Base-by-base conservation (phyloP, 1,140 invertebrate genomes). In the Drosophila biarmipes region DNA sequence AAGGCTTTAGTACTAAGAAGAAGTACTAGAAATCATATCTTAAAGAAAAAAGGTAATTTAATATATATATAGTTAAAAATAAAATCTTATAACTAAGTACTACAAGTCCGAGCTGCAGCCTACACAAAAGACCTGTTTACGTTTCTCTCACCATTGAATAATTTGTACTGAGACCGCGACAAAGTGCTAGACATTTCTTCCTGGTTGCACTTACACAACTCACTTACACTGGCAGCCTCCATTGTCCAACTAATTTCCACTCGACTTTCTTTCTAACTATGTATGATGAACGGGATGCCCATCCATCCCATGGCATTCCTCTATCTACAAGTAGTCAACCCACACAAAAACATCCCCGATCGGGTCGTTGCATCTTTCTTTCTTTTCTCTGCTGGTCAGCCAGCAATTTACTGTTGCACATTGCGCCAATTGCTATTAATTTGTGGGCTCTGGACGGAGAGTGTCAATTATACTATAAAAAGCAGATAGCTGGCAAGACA, bases 351-450 rank as follows among this genome's bases (percentile, higher is more conserved):
- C 63, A 54, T 67, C 59, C 31, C 29, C 45, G 63, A 64, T 71
- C 66, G 66, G 63, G 66, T 69, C 67, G 67, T 54, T 69, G 67
- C 67, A 71, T 71, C 67, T 69, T 71, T 71, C 64, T 56, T 69
- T 71, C 21, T 69, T 69, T 24, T 68, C 67, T 56, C 64, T 21
- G 29, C 64, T 69, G 67, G 67, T 71, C 67, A 69, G 27, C 34
- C 64, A 15, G 15, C 42, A 71, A 71, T 69, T 69, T 71, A 48
- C 51, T 48, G 64, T 29, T 71, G 67, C 67, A 55, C 42, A 48
- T 69, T 69, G 67, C 67, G 67, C 64, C 67, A 71, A 71, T 71
- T 71, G 67, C 67, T 69, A 71, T 71, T 71, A 71, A 71, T 71
- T 71, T 71, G 48, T 71, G 51, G 38, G 63, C 63, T 31, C 64